Evolutionary conservation across 2,797 vertebrate genomes (phyloP).

Genomic region (Pipistrellus pygmaeus): DNA sequence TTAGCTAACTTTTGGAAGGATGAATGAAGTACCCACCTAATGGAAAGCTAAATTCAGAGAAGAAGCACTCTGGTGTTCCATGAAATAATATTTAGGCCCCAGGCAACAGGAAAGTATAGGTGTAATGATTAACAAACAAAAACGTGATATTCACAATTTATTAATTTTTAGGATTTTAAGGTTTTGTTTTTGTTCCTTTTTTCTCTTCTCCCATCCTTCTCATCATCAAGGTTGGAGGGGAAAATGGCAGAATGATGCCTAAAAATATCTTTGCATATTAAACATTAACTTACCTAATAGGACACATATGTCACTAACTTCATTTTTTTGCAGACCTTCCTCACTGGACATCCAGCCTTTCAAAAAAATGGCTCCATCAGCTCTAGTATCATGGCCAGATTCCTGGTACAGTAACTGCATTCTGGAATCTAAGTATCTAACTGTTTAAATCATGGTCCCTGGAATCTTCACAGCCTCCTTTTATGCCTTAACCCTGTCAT

Average conservation of each 20-base stretch:
- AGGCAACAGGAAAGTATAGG: background rate
- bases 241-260: background rate
- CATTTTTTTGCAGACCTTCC: background rate
- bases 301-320: slow-evolving; percentile 9
- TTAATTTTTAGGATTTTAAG: slow-evolving; percentile 44
- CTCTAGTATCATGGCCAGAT: background rate
- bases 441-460: background rate
- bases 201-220: background rate
- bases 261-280: slow-evolving; percentile 56
- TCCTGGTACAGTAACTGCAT: background rate
- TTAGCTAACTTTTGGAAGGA: slow-evolving; percentile 10
- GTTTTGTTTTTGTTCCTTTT: background rate
- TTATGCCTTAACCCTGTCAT: background rate
- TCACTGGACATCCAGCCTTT: slow-evolving; percentile 25
- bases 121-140: background rate
- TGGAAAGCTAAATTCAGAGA: background rate
- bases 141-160: background rate
- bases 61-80: background rate
- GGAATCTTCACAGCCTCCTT: slow-evolving; percentile 23
- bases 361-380: slow-evolving; percentile 23
- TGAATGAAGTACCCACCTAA: background rate
- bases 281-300: slow-evolving; percentile 33
- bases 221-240: background rate
- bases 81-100: background rate
- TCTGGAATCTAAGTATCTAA: slow-evolving; percentile 46